Conservation (phyloP, 1,140 invertebrate genomes). For the Nebria ingens region DNA sequence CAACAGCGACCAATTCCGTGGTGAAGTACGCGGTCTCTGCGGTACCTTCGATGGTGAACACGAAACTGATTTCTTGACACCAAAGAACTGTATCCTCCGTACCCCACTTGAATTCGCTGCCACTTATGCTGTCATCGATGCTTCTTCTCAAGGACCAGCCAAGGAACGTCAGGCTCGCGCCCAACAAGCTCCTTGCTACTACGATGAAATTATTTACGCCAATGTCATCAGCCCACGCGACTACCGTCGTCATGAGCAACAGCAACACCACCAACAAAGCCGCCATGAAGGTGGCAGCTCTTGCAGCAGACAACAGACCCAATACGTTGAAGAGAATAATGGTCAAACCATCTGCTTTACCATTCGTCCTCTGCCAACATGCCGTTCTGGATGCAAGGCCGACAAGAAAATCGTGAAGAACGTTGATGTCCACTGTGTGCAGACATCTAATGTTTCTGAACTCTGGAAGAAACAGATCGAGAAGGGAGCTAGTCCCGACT, state of each 20-base stretch:
- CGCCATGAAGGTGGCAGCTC: neutral
- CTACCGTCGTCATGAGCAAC: neutral
- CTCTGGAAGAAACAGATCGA: constrained; percentile 40
- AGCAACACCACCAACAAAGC: neutral
- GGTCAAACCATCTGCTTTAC: constrained; percentile 45
- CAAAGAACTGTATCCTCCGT: constrained; percentile 41
- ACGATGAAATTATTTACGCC: constrained; percentile 27
- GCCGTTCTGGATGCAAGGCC: constrained; percentile 34
- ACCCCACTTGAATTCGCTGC: constrained; percentile 41
- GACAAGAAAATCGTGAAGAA: constrained; percentile 26
- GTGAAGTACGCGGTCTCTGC: constrained; percentile 49
- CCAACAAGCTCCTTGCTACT: constrained; percentile 32
- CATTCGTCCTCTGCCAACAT: constrained; percentile 37
- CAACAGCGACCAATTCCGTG: constrained; percentile 33
- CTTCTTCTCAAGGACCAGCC: constrained; percentile 30
- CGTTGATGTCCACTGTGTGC: constrained; percentile 42
- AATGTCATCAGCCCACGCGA: constrained; percentile 35
- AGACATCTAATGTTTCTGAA: constrained; percentile 31
- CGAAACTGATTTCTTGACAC: constrained; percentile 45
- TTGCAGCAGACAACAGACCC: constrained; percentile 33
- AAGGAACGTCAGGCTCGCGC: constrained; percentile 27
- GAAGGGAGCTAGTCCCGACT: constrained; percentile 44
- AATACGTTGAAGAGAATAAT: constrained; percentile 36
- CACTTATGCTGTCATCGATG: constrained; percentile 41
- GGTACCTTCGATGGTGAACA: constrained; percentile 47